phyloP scores from a whole-genome alignment of 2,113 vertebrate genomes.

The Coregonus clupeaformis region DNA sequence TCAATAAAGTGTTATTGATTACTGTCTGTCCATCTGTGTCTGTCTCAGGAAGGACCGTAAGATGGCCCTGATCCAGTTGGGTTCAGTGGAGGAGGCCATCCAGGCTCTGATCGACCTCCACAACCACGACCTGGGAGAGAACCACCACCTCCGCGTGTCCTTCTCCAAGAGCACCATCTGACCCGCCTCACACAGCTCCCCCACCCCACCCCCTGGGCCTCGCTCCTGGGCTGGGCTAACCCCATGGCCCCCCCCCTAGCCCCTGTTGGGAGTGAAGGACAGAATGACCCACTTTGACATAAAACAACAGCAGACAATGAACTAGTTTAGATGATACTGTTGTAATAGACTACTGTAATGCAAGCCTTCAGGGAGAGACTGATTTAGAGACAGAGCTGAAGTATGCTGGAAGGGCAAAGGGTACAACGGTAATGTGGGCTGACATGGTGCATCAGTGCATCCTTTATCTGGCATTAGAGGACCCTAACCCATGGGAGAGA shows the following conservation, averaged over 20 bases:
- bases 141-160: conserved; percentile 81
- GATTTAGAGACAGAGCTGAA: conserved; percentile 35
- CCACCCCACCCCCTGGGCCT: background rate
- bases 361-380: conserved; percentile 66
- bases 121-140: conserved; percentile 82
- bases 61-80: conserved; percentile 85
- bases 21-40: too few species aligned
- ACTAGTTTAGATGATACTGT: conserved; percentile 43
- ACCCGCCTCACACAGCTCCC: background rate
- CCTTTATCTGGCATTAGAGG: too few species aligned
- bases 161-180: conserved; percentile 82
- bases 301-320: conserved; percentile 63
- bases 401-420: conserved; percentile 45
- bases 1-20: too few species aligned
- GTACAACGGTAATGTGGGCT: background rate
- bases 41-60: conserved; percentile 75
- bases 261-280: conserved; percentile 42
- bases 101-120: conserved; percentile 84
- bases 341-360: conserved; percentile 48
- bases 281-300: conserved; percentile 39
- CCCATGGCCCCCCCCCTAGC: conserved; percentile 2
- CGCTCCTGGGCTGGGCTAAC: background rate
- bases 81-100: conserved; percentile 84
- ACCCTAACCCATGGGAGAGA: too few species aligned
- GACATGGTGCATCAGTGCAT: background rate